These are phyloP conservation scores for Trypoxylus dichotomus DNA, from an alignment of 1,140 invertebrate species.

Conservation along the genomic window DNA sequence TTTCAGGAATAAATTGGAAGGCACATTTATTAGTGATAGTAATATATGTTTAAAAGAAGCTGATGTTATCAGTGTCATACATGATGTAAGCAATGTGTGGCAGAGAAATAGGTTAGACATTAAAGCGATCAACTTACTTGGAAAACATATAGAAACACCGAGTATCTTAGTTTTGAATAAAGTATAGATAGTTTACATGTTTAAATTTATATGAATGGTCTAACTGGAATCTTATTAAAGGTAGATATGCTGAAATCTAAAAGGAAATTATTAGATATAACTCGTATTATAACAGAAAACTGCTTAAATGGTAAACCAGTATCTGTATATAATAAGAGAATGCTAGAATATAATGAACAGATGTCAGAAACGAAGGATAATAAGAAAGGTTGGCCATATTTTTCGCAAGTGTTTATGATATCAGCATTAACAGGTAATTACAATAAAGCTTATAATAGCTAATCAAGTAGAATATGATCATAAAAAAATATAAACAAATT, in stretches of 20 bases:
- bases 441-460: no score
- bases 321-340: conserved; percentile 32
- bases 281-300: conserved; percentile 69
- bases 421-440: conserved; percentile 71
- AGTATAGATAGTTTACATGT: conserved; percentile 47
- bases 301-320: conserved; percentile 55
- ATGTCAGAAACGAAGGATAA: conserved; percentile 31
- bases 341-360: conserved; percentile 33
- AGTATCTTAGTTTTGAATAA: conserved; percentile 88
- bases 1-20: conserved; percentile 67
- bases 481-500: no score
- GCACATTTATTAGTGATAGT: conserved; percentile 67
- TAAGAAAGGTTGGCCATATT: conserved; percentile 69
- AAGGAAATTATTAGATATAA: conserved; percentile 69
- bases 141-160: conserved; percentile 64
- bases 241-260: conserved; percentile 81
- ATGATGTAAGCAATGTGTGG: conserved; percentile 77
- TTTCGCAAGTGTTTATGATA: conserved; percentile 85
- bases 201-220: neutral
- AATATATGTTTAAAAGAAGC: conserved; percentile 67
- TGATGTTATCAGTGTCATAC: conserved; percentile 83
- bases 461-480: no score
- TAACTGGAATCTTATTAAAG: conserved; percentile 55
- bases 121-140: conserved; percentile 70
- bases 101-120: conserved; percentile 67